Conservation (phyloP, 1,140 invertebrate genomes). For the Nephila pilipes region DNA sequence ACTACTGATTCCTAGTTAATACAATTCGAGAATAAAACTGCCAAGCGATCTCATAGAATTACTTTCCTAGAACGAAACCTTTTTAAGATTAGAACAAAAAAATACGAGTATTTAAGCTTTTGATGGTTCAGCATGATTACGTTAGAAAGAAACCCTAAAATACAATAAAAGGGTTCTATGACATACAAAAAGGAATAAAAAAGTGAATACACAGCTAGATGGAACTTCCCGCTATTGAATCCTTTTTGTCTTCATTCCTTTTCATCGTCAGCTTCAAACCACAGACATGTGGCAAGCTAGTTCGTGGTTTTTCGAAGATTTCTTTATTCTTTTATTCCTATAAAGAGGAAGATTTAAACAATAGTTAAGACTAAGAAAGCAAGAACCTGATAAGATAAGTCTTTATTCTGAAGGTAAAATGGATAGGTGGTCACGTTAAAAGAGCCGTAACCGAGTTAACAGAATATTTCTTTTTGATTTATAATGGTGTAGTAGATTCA, state of each 20-base stretch:
- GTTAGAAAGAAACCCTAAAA: slow-evolving; percentile 30
- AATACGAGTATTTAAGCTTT: slow-evolving; percentile 3
- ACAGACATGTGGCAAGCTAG: slow-evolving; percentile 30
- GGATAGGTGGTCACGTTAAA: background rate
- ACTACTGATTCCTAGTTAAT: background rate
- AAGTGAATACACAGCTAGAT: slow-evolving; percentile 7
- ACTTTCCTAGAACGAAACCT: background rate
- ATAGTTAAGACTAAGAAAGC: slow-evolving; percentile 7
- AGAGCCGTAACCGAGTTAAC: background rate
- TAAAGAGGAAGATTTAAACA: slow-evolving; percentile 39
- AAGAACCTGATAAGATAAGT: slow-evolving; percentile 1
- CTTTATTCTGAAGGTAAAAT: background rate
- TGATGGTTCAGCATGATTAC: slow-evolving; percentile 30
- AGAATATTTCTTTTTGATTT: background rate
- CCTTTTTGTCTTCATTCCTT: slow-evolving; percentile 37
- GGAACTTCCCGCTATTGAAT: slow-evolving; percentile 39
- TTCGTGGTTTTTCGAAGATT: slow-evolving; percentile 5
- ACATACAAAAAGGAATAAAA: slow-evolving; percentile 27
- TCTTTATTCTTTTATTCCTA: slow-evolving; percentile 2
- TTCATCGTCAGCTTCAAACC: slow-evolving; percentile 36
- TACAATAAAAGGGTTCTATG: slow-evolving; percentile 11
- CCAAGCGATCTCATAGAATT: background rate
- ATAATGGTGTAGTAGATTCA: background rate
- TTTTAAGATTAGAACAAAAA: slow-evolving; percentile 5
- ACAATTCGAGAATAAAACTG: slow-evolving; percentile 2